phyloP scores from a whole-genome alignment of 2,113 vertebrate species.

The Calypte anna region DNA sequence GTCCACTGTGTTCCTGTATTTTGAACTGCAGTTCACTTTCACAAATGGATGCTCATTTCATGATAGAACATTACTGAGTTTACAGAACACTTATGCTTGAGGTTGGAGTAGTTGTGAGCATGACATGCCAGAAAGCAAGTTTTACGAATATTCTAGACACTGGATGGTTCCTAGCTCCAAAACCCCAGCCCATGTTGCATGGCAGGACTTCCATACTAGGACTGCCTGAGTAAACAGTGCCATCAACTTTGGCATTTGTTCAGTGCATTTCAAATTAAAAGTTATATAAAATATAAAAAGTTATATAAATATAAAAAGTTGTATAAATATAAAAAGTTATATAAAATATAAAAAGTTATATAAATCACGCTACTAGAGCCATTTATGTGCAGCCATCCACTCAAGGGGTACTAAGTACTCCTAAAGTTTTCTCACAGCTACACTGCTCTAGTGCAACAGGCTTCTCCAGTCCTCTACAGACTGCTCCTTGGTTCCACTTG shows the following conservation, averaged over 20 bases:
- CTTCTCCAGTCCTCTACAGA: neutral
- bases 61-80: neutral
- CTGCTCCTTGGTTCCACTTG: neutral
- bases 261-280: neutral
- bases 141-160: neutral
- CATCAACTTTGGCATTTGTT: neutral
- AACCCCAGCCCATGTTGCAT: neutral
- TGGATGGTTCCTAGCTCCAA: neutral
- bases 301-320: too few relatives aligned
- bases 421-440: neutral
- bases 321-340: too few relatives aligned
- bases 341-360: neutral
- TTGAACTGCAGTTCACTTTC: neutral
- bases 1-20: neutral
- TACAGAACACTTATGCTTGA: neutral
- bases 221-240: neutral
- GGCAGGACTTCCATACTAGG: neutral
- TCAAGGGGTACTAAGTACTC: neutral
- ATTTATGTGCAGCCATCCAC: neutral
- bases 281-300: rapidly evolving
- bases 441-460: neutral
- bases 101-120: neutral
- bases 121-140: neutral
- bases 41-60: neutral
- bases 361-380: neutral